Percentiles rank a stretch among this genome's conserved stretches.
Conservation (phyloP, 2,113 vertebrate species). For the Menura novaehollandiae region DNA sequence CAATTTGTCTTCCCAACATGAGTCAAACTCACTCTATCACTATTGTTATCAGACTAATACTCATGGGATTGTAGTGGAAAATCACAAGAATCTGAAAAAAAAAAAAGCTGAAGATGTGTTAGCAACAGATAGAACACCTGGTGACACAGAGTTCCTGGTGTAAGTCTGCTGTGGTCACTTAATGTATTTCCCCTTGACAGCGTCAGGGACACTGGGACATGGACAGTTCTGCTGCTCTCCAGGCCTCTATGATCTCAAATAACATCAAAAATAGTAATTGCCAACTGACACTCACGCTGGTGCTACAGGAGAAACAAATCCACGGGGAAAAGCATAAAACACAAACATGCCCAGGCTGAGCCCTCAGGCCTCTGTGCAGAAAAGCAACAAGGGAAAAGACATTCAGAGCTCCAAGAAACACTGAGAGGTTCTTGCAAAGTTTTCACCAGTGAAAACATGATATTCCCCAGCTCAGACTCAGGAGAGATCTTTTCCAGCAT, state of each 20-base stretch:
- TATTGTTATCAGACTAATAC: not conserved
- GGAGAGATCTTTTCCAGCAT: not conserved
- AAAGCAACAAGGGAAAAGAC: not conserved
- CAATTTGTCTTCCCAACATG: not conserved
- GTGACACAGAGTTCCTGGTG: not conserved
- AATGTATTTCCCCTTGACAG: not conserved
- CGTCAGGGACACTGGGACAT: not conserved
- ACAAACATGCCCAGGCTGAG: accelerated
- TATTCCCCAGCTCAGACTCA: accelerated
- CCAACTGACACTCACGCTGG: not conserved
- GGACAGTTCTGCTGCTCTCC: not conserved
- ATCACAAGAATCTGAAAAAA: not conserved
- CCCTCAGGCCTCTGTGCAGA: accelerated
- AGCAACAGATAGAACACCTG: not conserved
- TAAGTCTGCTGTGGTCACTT: not conserved
- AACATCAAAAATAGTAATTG: not conserved
- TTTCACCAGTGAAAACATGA: accelerated
- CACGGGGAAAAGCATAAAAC: not conserved
- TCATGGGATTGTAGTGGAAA: not conserved
- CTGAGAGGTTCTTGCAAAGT: not conserved
- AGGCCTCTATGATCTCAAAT: not conserved
- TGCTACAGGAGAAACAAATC: not conserved
- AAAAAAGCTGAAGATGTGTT: not conserved
- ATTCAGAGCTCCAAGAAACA: not conserved
- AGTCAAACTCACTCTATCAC: not conserved